Conservation (phyloP, 2,888 invertebrate species). For the Anarsia innoxiella region DNA sequence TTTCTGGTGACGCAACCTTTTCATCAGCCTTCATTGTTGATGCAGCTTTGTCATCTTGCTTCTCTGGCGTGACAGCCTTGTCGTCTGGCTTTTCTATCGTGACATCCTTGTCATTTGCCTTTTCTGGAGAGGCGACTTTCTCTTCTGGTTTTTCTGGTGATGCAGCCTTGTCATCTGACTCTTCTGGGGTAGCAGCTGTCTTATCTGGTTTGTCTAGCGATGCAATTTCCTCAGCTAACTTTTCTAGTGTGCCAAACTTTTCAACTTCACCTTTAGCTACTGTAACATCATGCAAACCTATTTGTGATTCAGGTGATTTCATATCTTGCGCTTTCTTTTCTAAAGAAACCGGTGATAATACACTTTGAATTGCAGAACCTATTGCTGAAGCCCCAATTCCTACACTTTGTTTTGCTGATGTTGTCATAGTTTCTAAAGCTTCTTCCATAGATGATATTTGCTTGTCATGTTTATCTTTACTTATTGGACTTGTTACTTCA, state of each 20-base stretch:
- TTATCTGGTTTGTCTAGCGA: background rate
- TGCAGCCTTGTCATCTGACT: background rate
- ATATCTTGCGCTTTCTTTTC: background rate
- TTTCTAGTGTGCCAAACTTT: conserved; percentile 10
- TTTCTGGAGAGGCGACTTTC: background rate
- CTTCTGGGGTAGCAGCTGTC: background rate
- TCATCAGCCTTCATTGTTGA: conserved; percentile 13
- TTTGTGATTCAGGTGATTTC: background rate
- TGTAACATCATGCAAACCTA: background rate
- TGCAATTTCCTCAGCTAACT: background rate
- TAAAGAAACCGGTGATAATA: background rate
- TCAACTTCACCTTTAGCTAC: background rate
- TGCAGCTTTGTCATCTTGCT: conserved; percentile 12
- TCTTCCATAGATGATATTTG: too few relatives aligned
- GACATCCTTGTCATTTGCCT: conserved; percentile 12
- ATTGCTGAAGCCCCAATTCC: too few relatives aligned
- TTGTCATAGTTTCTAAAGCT: too few relatives aligned
- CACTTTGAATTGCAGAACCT: too few relatives aligned
- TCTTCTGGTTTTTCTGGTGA: background rate
- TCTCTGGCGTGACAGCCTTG: conserved; percentile 15
- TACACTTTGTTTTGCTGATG: too few relatives aligned
- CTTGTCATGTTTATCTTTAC: too few relatives aligned
- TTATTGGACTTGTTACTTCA: too few relatives aligned
- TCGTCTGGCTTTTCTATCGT: conserved; percentile 12
- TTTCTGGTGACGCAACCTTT: background rate